Percentiles rank a stretch among this genome's conserved stretches.
These are phyloP conservation scores for Lepidiolamprologus cunningtoni DNA, from an alignment of 2,113 vertebrate species.

Conservation along the genomic window DNA sequence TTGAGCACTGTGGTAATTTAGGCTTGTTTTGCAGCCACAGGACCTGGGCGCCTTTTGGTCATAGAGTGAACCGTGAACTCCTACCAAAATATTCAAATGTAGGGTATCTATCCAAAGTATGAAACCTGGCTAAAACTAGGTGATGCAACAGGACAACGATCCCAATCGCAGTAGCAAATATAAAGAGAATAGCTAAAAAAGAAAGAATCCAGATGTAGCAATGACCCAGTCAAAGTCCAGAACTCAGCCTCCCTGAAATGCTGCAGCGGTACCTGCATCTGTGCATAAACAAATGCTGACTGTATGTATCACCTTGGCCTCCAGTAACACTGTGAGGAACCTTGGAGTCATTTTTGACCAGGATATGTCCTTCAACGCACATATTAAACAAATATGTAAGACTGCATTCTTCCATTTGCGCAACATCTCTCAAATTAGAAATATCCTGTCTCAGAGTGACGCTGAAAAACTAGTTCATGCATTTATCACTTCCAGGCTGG, in stretches of 20 bases:
- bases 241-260: neutral
- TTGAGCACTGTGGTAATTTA: neutral
- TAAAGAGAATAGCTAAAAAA: neutral
- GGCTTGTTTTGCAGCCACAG: neutral
- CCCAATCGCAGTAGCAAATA: neutral
- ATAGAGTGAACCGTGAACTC: neutral
- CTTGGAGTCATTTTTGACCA: no score
- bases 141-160: neutral
- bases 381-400: no score
- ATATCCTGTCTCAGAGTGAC: no score
- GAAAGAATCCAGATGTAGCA: neutral
- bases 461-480: no score
- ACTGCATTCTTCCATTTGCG: fast-evolving
- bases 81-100: neutral
- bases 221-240: neutral
- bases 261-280: neutral
- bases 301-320: neutral
- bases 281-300: neutral
- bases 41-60: neutral
- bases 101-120: neutral
- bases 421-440: no score
- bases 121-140: neutral
- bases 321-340: no score
- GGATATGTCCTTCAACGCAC: no score
- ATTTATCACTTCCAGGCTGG: no score